Conservation (phyloP, 2,888 invertebrate species). For the Autographa pulchrina region DNA sequence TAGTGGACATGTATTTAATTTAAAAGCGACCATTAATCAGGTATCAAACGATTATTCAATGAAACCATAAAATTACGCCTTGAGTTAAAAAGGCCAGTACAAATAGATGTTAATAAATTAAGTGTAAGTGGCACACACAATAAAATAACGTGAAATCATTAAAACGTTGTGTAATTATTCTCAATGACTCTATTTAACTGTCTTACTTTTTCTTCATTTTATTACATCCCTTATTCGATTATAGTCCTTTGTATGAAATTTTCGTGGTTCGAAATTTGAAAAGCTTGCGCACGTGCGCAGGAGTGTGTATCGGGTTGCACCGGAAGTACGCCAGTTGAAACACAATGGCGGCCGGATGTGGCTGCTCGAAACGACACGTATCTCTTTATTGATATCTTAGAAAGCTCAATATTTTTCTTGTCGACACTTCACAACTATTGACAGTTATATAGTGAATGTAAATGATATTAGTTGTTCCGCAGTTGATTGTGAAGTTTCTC, state of each 20-base stretch:
- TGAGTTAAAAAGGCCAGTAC: not conserved
- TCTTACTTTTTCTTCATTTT: slow-evolving; percentile 26
- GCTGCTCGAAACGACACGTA: slow-evolving; percentile 88
- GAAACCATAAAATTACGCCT: slow-evolving; percentile 4
- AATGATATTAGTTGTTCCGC: slow-evolving; percentile 66
- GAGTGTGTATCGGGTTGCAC: slow-evolving; percentile 89
- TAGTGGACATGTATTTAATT: slow-evolving; percentile 4
- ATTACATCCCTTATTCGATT: slow-evolving; percentile 50
- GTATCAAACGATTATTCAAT: slow-evolving; percentile 4
- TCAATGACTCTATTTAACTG: slow-evolving; percentile 15
- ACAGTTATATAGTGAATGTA: slow-evolving; percentile 72
- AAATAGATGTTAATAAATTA: slow-evolving; percentile 1
- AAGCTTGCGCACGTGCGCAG: slow-evolving; percentile 89
- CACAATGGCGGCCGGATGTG: slow-evolving; percentile 88
- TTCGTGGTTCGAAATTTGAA: slow-evolving; percentile 82
- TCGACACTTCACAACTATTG: slow-evolving; percentile 79
- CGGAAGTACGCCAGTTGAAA: slow-evolving; percentile 85
- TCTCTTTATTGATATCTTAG: slow-evolving; percentile 88
- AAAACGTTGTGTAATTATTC: slow-evolving; percentile 18
- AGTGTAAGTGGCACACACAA: not conserved
- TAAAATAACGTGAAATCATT: not conserved
- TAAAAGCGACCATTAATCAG: not conserved
- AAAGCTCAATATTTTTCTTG: slow-evolving; percentile 87
- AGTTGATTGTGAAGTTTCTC: slow-evolving; percentile 45
- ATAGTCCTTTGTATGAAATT: slow-evolving; percentile 76